Evolutionary conservation across 2,888 invertebrate genomes (phyloP).

Genomic region (Nyleta sp.): DNA sequence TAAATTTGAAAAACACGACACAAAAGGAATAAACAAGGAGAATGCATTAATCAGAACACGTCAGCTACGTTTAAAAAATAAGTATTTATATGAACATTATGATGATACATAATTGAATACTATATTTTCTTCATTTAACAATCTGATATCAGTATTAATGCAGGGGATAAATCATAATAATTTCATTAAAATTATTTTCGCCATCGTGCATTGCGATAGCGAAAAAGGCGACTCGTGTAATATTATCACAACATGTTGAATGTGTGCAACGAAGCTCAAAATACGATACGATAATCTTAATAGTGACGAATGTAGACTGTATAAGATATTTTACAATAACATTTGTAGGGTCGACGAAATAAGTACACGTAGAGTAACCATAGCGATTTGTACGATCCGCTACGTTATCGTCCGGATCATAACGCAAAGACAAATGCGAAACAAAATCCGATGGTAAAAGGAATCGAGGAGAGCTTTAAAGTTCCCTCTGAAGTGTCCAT

Average conservation of each 20-base stretch:
- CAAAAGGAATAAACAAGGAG: constrained; percentile 7
- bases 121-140: constrained; percentile 56
- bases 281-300: constrained; percentile 9
- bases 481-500: constrained; percentile 92
- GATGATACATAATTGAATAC: constrained; percentile 49
- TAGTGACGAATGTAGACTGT: constrained; percentile 24
- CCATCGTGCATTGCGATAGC: background rate
- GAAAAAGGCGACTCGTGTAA: constrained; percentile 29
- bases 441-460: no score
- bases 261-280: constrained; percentile 37
- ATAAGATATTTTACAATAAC: constrained; percentile 38
- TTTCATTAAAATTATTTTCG: constrained; percentile 23
- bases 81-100: constrained; percentile 39
- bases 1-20: background rate
- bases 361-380: constrained; percentile 42
- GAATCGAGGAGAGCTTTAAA: constrained; percentile 80
- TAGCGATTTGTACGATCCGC: constrained; percentile 2
- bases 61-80: constrained; percentile 20
- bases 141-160: constrained; percentile 42
- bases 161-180: constrained; percentile 14
- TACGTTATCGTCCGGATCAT: background rate
- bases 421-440: no score
- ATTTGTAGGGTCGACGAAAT: constrained; percentile 14
- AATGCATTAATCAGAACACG: constrained; percentile 4
- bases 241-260: constrained; percentile 25